A percentile compares a stretch with the other conserved stretches of the same genome.
Evolutionary conservation across 2,113 vertebrate genomes (phyloP).

Genomic region (Gambusia holbrooki): DNA sequence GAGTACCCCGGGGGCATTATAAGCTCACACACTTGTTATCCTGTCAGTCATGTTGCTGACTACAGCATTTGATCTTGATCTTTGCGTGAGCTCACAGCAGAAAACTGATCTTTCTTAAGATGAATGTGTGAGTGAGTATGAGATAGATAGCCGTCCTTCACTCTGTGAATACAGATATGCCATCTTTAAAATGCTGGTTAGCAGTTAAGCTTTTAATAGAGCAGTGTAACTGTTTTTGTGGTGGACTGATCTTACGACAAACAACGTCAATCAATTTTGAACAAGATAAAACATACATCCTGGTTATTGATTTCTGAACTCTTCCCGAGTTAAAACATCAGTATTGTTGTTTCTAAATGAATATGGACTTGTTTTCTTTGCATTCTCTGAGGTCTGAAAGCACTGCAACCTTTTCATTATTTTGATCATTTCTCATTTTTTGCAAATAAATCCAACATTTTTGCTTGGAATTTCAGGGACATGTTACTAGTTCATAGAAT

Average conservation of each 20-base stretch:
- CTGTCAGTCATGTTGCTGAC: conserved; percentile 50
- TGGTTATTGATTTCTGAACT: too few relatives aligned
- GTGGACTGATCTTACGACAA: neutral
- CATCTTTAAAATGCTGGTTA: neutral
- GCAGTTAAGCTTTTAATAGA: neutral
- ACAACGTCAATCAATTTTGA: neutral
- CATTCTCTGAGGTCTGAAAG: too few relatives aligned
- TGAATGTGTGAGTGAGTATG: neutral
- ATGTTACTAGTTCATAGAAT: too few relatives aligned
- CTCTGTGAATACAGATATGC: neutral
- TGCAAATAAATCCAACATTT: too few relatives aligned
- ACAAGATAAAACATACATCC: neutral
- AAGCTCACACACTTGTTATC: conserved; percentile 40
- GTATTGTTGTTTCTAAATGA: too few relatives aligned
- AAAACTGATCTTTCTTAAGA: neutral
- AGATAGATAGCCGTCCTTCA: neutral
- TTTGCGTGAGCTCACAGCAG: neutral
- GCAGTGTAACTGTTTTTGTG: neutral
- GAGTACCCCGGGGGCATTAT: conserved; percentile 38
- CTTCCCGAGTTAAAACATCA: too few relatives aligned
- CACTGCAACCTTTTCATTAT: too few relatives aligned
- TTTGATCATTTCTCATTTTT: too few relatives aligned
- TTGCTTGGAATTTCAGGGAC: too few relatives aligned
- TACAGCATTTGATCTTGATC: conserved; percentile 26
- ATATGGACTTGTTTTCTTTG: too few relatives aligned